phyloP scores from a whole-genome alignment of 2,888 invertebrate species.

The Diabrotica balteata region DNA sequence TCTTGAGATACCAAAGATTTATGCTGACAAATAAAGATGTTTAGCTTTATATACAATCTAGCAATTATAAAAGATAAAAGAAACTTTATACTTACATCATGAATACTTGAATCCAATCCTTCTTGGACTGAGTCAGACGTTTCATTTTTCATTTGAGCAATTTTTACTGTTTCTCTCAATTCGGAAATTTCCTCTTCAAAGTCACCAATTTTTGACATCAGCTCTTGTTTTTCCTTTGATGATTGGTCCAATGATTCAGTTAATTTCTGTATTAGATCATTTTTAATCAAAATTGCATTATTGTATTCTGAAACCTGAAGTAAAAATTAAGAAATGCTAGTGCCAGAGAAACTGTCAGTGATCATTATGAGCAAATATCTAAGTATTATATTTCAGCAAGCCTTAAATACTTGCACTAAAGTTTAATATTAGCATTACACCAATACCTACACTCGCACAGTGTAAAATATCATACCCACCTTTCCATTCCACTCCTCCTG shows the following conservation, averaged over 20 bases:
- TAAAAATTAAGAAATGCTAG: slow-evolving; percentile 20
- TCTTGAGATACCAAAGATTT: background rate
- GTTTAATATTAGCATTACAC: slow-evolving; percentile 1
- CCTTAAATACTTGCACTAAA: background rate
- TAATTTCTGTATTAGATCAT: slow-evolving; percentile 75
- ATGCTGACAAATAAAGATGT: too few species aligned
- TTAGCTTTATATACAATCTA: too few species aligned
- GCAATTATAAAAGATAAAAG: too few species aligned
- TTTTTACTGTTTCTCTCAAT: slow-evolving; percentile 61
- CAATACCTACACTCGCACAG: slow-evolving; percentile 37
- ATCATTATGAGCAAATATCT: too few species aligned
- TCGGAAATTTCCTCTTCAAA: slow-evolving; percentile 67
- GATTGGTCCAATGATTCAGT: slow-evolving; percentile 75
- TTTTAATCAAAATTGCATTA: slow-evolving; percentile 72
- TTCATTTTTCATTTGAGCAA: slow-evolving; percentile 49
- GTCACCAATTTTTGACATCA: slow-evolving; percentile 69
- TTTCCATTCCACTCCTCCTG: slow-evolving; percentile 74
- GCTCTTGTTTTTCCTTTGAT: slow-evolving; percentile 66
- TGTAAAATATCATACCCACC: slow-evolving; percentile 58
- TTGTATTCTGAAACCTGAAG: slow-evolving; percentile 77
- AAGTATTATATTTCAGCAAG: too few species aligned
- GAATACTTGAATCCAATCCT: background rate
- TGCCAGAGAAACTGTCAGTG: too few species aligned
- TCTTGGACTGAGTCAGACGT: background rate
- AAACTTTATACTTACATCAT: slow-evolving; percentile 43